Base-by-base conservation (phyloP, 2,888 invertebrate genomes). In the Diploptera punctata region DNA sequence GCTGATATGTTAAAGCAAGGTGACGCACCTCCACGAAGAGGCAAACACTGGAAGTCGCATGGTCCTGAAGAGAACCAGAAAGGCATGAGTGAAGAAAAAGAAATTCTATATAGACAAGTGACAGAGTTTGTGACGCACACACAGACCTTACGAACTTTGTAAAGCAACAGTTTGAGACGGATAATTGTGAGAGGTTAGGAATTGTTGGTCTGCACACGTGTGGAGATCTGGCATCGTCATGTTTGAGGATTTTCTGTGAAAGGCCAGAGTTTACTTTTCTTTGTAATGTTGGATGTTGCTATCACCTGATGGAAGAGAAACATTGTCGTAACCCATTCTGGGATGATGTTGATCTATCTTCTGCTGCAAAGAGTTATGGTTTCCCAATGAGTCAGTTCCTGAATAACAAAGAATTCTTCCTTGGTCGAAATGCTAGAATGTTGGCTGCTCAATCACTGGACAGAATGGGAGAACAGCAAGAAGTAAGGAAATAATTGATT, bases 271-370 rank as follows among this genome's bases (percentile, higher is more conserved):
- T 90, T 0, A 85, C 84, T 72, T 86, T 88, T 0, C 80, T 96
- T 0, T 91, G 93, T 78, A 92, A 92, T 80, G 92, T 97, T 44
- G 94, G 95, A 0, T 98, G 97, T 81, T 97, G 97, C 80, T 97
- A 96, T 83, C 94, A 97, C 82, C 85, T 93, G 1, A 82, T 97
- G 21, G 87, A 86, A 0, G 93, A 93, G 78, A 81, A 84, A 75
- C 86, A 82, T 77, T 81, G 82, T 0, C 54, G 73, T 0, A 77
- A 79, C 49, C 81, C 81, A 47, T 80, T 81, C 70, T 82, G 81
- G 75, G 80, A 80, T 7, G 81, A 81, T 73, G 79, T 79, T 73
- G 77, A 78, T 13, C 47, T 26, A 19, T 29, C 44, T 19, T 47
- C 82, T 0, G 76, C 77, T 71, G 21, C 54, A n/a, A 78, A 76